Conservation (phyloP, 2,797 vertebrate genomes). For the Natrix natrix region DNA sequence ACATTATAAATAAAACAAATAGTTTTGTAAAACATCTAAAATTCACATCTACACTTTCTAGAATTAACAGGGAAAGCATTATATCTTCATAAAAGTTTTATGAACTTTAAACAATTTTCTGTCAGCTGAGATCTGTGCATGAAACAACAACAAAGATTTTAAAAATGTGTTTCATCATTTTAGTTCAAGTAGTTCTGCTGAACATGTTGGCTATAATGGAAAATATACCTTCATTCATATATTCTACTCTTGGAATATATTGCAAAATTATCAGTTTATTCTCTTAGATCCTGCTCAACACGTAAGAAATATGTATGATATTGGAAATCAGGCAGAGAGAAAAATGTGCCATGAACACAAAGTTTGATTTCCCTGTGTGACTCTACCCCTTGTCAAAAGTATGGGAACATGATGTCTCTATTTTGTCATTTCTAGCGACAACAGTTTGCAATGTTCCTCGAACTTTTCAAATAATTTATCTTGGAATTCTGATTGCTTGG, state of each 20-base stretch:
- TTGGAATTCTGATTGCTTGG: not conserved
- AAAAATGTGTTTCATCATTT: not conserved
- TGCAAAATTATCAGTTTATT: not conserved
- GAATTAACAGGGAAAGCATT: not conserved
- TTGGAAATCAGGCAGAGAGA: not conserved
- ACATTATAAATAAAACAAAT: not conserved
- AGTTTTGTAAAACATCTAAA: slow-evolving; percentile 4
- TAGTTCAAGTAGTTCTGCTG: not conserved
- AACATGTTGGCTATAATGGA: not conserved
- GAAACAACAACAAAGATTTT: slow-evolving; percentile 44
- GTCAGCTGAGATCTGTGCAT: slow-evolving; percentile 43
- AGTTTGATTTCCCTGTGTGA: not conserved
- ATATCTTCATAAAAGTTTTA: slow-evolving; percentile 34
- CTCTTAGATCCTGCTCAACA: not conserved
- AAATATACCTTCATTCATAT: not conserved
- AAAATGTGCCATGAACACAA: not conserved
- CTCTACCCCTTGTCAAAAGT: not conserved
- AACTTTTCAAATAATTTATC: not conserved
- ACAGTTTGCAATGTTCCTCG: not conserved
- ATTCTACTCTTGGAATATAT: not conserved
- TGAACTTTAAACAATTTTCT: slow-evolving; percentile 28
- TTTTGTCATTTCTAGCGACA: not conserved
- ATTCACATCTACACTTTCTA: slow-evolving; percentile 14
- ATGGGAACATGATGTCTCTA: not conserved
- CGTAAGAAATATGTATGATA: not conserved